Conservation (phyloP, 2,797 vertebrate genomes). For the Trachops cirrhosus region DNA sequence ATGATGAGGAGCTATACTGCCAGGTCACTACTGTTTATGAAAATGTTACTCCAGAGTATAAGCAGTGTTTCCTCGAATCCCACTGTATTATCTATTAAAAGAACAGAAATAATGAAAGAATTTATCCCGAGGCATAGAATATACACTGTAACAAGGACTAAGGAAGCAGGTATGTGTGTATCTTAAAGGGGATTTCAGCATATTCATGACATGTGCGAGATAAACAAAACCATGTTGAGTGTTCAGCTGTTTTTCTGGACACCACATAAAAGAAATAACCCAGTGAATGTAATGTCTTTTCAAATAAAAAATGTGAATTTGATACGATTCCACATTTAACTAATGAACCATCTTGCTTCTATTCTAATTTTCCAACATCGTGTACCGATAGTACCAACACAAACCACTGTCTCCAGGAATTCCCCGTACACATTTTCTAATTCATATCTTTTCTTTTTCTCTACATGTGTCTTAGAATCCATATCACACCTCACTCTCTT, state of each 20-base stretch:
- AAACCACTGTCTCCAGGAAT: background rate
- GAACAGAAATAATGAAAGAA: background rate
- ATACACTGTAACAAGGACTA: background rate
- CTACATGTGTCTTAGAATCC: background rate
- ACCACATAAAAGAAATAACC: background rate
- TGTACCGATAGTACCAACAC: background rate
- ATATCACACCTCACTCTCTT: background rate
- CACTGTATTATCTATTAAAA: background rate
- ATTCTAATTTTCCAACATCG: background rate
- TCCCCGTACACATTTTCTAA: background rate
- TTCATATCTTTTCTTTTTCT: background rate
- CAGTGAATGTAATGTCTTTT: background rate
- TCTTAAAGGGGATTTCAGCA: background rate
- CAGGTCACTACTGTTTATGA: background rate
- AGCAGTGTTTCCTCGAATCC: background rate
- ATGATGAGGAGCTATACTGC: background rate
- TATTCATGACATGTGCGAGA: background rate
- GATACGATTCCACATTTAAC: background rate
- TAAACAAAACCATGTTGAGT: background rate
- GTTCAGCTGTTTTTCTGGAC: background rate
- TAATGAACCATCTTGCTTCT: background rate
- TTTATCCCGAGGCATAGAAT: background rate
- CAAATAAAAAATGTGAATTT: background rate
- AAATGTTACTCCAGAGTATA: background rate
- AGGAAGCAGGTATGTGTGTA: background rate